Base-by-base conservation (phyloP, 2,888 invertebrate genomes). In the Sinopyrophorus schimmeli region DNA sequence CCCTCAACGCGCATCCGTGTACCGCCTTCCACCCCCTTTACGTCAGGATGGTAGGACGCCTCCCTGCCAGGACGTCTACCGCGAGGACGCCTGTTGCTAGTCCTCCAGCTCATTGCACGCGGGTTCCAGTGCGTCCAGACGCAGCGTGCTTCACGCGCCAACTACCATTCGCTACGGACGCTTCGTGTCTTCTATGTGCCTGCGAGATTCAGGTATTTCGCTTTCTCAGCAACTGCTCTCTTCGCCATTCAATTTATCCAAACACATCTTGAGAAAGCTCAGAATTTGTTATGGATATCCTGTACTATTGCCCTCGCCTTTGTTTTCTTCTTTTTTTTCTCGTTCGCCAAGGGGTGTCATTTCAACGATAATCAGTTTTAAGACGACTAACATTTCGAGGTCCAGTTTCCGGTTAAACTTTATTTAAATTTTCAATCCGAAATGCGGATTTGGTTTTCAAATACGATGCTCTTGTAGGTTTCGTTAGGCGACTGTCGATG, bases 391-490 rank as follows among this genome's bases (percentile, higher is more conserved):
- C n/a, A 20, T 7, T 7, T 7, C n/a, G 9, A 26, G 26, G 26
- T 11, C 2, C 54, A 50, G 69, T 71, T 71, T 69, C 68, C 64
- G 65, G 69, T 68, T 63, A 63, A 70, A 67, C 69, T 67, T 66
- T 55, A 55, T 62, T 59, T 60, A 70, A 72, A 77, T 76, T 76
- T 76, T 73, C 76, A 77, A 74, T 76, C 76, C 74, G 76, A 76
- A 77, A 75, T 76, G 72, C 69, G 71, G 73, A 77, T 76, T 75
- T 77, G 76, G 75, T 66, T 76, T 76, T 76, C 76, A 75, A 76
- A 77, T 77, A 57, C 64, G n/a, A n/a, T 9, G 17, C 42, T 41
- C 59, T 50, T 57, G 34, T 21, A 47, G 48, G 48, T 31, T 48
- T 11, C 39, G 31, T 42, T 37, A 48, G 43, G 24, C 43, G 39